Percentiles rank a stretch among this genome's conserved stretches.
These are phyloP conservation scores for Drosophila greeni DNA, from an alignment of 2,888 invertebrate species.

Conservation along the genomic window DNA sequence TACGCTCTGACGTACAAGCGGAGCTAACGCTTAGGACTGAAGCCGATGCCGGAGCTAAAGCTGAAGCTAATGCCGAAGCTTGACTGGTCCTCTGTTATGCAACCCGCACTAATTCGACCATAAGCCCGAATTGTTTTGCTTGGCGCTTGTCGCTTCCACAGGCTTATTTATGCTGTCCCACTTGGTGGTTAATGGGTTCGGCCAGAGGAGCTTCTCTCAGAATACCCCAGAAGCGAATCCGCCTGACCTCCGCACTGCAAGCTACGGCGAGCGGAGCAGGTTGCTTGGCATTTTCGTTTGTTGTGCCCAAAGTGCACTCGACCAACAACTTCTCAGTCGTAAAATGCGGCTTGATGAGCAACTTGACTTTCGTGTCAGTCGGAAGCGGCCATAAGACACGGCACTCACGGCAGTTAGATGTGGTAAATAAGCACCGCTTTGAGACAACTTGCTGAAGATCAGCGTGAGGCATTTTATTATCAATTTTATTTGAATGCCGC, in stretches of 20 bases:
- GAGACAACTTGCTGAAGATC: slow-evolving; percentile 13
- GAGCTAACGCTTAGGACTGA: slow-evolving; percentile 26
- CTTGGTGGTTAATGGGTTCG: slow-evolving; percentile 47
- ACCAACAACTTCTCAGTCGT: slow-evolving; percentile 36
- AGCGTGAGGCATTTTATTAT: slow-evolving; percentile 37
- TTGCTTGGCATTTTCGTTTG: slow-evolving; percentile 12
- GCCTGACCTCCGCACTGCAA: background rate
- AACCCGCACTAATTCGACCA: slow-evolving; percentile 61
- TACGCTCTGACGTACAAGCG: slow-evolving; percentile 33
- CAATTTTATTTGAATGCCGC: slow-evolving; percentile 28
- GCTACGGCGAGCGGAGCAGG: background rate
- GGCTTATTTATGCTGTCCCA: slow-evolving; percentile 45
- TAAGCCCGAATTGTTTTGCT: slow-evolving; percentile 61
- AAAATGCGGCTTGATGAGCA: slow-evolving; percentile 29
- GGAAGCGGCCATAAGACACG: slow-evolving; percentile 36
- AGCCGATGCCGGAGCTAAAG: slow-evolving; percentile 1
- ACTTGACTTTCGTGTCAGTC: slow-evolving; percentile 40
- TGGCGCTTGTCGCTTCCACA: slow-evolving; percentile 49
- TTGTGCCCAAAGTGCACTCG: slow-evolving; percentile 24
- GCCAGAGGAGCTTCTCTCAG: slow-evolving; percentile 42
- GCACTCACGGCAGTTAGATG: slow-evolving; percentile 9
- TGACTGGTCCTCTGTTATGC: slow-evolving; percentile 59
- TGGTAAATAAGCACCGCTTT: slow-evolving; percentile 8
- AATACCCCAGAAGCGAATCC: slow-evolving; percentile 8
- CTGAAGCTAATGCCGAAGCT: slow-evolving; percentile 28